Base-by-base conservation (phyloP, 2,797 vertebrate species). In the Luscinia luscinia region DNA sequence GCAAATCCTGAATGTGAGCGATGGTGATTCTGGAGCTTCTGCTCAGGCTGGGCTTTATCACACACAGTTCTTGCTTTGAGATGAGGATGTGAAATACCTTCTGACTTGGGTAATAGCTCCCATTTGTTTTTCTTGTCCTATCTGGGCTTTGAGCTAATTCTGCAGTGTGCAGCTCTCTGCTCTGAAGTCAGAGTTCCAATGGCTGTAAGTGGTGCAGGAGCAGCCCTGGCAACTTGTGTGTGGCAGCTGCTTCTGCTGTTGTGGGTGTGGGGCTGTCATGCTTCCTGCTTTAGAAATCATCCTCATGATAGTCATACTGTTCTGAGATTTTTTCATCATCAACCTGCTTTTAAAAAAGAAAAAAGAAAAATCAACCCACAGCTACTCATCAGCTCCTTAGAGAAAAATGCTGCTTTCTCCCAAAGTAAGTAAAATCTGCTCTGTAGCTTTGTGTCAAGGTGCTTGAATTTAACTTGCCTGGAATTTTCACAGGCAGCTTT, bases 261-360 rank as follows among this genome's bases (percentile, higher is more conserved):
- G 96, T 94, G 95, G 94, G 94, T 89, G 93, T 96, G 95, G 91
- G 87, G 67, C 91, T 95, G 93, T 94, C 94, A 90, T 95, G 91
- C 89, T 95, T 93, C 94, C 84, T 96, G 94, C 89, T 95, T 96
- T 94, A 95, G 91, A 93, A 96, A 86, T 94, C 92, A 69, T 91
- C 91, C 93, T 94, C 91, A 93, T 96, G 95, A 93, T 94, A 96
- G 91, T 95, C 94, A 96, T 92, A 82, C 92, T 95, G 91, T 43
- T 94, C 91, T 76, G 91, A 93, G 87, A 88, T 83, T 83, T 87
- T 87, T 93, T 89, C 58, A 89, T 85, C 93, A 51, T 66, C 93
- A 88, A 94, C 93, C 85, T 90, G 85, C 88, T 96, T 95, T 93
- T 81, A 94, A 94, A 96, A 96, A 94, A 91, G 84, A 89, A 90